Evolutionary conservation across 2,113 vertebrate species (phyloP).

Genomic region (Apistogramma diplotaenia): DNA sequence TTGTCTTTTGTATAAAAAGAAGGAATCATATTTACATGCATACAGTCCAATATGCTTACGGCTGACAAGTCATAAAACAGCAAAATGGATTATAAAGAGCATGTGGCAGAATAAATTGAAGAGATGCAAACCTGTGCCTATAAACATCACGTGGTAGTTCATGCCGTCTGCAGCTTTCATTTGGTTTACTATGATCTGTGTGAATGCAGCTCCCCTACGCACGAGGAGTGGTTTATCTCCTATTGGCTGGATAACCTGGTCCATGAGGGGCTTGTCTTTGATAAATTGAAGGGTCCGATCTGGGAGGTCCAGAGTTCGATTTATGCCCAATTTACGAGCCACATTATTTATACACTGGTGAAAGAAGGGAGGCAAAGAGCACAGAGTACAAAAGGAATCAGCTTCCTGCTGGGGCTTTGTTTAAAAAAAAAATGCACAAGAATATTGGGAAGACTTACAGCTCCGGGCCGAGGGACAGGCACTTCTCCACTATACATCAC

Average conservation of each 20-base stretch:
- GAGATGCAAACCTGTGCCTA: slow-evolving; percentile 77
- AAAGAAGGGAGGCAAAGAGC: background rate
- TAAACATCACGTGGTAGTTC: slow-evolving; percentile 75
- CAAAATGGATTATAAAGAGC: background rate
- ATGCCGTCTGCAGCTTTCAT: slow-evolving; percentile 61
- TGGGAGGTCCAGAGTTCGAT: slow-evolving; percentile 69
- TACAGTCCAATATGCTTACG: background rate
- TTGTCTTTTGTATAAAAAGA: slow-evolving; percentile 62
- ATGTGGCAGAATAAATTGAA: background rate
- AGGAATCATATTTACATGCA: background rate
- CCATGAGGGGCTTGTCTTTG: slow-evolving; percentile 76
- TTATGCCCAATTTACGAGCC: slow-evolving; percentile 53
- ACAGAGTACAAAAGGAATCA: slow-evolving; percentile 34
- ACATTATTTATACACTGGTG: slow-evolving; percentile 71
- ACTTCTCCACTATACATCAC: slow-evolving; percentile 74
- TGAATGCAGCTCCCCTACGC: slow-evolving; percentile 69
- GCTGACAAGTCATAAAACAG: background rate
- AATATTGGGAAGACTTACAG: slow-evolving; percentile 73
- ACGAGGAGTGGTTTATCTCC: slow-evolving; percentile 66
- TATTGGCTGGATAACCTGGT: slow-evolving; percentile 68
- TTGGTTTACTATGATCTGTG: slow-evolving; percentile 73
- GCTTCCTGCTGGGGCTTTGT: slow-evolving; percentile 16
- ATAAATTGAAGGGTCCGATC: slow-evolving; percentile 79
- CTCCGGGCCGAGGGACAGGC: slow-evolving; percentile 78
- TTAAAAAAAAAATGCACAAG: background rate